A percentile compares a stretch with the other conserved stretches of the same genome.
phyloP scores from a whole-genome alignment of 2,113 vertebrate species.

The Psittacara wagleri region DNA sequence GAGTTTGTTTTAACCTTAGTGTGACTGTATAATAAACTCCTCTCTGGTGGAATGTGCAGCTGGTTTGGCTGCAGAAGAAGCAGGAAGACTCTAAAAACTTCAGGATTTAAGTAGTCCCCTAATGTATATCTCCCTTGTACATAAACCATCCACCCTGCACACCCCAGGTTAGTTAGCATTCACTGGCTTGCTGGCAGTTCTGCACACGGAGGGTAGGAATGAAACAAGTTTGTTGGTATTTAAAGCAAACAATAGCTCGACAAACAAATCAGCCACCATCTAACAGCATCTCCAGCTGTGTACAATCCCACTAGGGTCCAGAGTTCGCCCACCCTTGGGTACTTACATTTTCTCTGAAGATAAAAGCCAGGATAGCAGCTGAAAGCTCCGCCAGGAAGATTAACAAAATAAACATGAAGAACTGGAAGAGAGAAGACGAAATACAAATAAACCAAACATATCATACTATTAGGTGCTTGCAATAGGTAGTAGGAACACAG shows the following conservation, averaged over 20 bases:
- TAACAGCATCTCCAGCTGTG: not conserved
- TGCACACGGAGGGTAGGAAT: not conserved
- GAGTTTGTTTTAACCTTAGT: not conserved
- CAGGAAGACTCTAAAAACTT: not conserved
- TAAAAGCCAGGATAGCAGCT: constrained; percentile 90
- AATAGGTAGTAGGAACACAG: not conserved
- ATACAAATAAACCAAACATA: not conserved
- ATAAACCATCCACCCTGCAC: not conserved
- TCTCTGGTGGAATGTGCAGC: not conserved
- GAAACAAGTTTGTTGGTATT: not conserved
- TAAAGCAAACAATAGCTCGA: not conserved
- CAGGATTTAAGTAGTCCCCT: not conserved
- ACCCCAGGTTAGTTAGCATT: not conserved
- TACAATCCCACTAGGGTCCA: not conserved
- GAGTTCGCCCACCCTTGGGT: not conserved
- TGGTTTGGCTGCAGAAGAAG: not conserved
- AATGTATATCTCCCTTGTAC: not conserved
- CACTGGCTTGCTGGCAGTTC: not conserved
- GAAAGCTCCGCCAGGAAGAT: constrained; percentile 93
- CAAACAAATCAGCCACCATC: not conserved
- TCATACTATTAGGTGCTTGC: not conserved
- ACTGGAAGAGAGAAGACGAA: constrained; percentile 74
- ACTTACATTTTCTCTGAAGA: constrained; percentile 94
- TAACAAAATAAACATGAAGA: constrained; percentile 93
- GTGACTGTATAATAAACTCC: not conserved